phyloP scores from a whole-genome alignment of 2,888 invertebrate species.

The Limulus polyphemus region DNA sequence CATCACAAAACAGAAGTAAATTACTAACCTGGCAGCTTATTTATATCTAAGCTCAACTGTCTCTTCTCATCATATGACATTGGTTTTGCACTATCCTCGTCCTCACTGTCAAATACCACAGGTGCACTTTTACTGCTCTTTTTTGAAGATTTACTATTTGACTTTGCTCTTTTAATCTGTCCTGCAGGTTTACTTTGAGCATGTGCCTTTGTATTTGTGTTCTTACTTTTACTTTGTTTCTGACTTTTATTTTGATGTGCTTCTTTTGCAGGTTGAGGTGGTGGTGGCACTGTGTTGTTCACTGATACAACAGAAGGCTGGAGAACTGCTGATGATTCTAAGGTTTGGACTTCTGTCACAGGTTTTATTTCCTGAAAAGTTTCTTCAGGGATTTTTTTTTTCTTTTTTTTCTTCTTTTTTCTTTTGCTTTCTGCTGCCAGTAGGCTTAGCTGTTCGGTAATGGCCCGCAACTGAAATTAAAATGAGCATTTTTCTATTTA shows the following conservation, averaged over 20 bases:
- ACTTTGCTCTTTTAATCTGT: conserved; percentile 27
- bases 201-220: conserved; percentile 21
- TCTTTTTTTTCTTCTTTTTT: conserved; percentile 47
- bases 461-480: conserved; percentile 16
- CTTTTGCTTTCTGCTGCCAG: conserved; percentile 33
- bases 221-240: conserved; percentile 18
- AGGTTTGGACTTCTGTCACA: too few relatives aligned
- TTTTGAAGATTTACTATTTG: conserved; percentile 26
- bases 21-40: conserved; percentile 80
- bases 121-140: conserved; percentile 23
- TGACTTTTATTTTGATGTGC: neutral
- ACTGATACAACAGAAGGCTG: too few relatives aligned
- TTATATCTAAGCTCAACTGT: conserved; percentile 95
- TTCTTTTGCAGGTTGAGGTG: too few relatives aligned
- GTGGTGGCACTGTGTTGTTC: too few relatives aligned
- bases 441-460: conserved; percentile 24
- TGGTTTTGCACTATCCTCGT: conserved; percentile 94
- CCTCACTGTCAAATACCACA: conserved; percentile 63
- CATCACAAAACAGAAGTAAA: neutral
- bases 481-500: too few relatives aligned
- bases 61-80: conserved; percentile 99
- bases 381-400: conserved; percentile 38
- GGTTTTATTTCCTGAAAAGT: too few relatives aligned
- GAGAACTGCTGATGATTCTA: too few relatives aligned
- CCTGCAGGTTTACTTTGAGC: conserved; percentile 22